Base-by-base conservation (phyloP, 2,888 invertebrate species). In the Lissocephala sabroskyi region DNA sequence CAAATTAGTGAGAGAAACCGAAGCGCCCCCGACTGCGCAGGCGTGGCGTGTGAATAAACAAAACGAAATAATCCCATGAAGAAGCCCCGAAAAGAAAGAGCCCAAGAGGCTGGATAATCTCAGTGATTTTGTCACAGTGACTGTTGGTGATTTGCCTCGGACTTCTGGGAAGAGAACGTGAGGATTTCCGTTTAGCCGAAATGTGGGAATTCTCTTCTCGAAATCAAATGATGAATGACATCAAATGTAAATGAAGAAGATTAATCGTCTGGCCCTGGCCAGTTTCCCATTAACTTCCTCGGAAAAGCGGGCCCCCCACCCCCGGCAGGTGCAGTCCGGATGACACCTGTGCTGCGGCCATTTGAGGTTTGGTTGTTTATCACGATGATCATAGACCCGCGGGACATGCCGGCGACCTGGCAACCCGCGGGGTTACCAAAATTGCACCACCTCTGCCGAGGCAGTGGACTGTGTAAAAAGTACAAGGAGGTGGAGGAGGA, bases 321-420 rank as follows among this genome's bases (percentile, higher is more conserved):
- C 11, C 18, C 19, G 23, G n/a, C n/a, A 41, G 41, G 41, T 30
- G 29, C 29, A 23, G 29, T 5, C 66, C 71, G 67, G 78, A 73
- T 71, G 78, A 75, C 71, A 73, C 76, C 78, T 78, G 73, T 75
- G 50, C 43, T 28, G 11, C 30, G n/a, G n/a, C n/a, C n/a, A n/a
- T n/a, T n/a, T n/a, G n/a, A n/a, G 23, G 23, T 23, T 7, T 3
- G 23, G 23, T 23, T 40, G 74, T 62, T 67, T 53, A 68, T 76
- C 70, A 56, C 44, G 59, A 74, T 77, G 77, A 71, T 76, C 54
- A 65, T 56, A 44, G 56, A 39, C 49, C 29, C 29, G 35, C 29
- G 10, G 33, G 45, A 45, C 41, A 52, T 3, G 19, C 28, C 28
- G 26, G 16, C 37, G 47, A 39, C 49, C 26, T 33, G 44, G 49